These are phyloP conservation scores for Sebastes wilsoni DNA, from an alignment of 2,797 vertebrate genomes.

Conservation along the genomic window DNA sequence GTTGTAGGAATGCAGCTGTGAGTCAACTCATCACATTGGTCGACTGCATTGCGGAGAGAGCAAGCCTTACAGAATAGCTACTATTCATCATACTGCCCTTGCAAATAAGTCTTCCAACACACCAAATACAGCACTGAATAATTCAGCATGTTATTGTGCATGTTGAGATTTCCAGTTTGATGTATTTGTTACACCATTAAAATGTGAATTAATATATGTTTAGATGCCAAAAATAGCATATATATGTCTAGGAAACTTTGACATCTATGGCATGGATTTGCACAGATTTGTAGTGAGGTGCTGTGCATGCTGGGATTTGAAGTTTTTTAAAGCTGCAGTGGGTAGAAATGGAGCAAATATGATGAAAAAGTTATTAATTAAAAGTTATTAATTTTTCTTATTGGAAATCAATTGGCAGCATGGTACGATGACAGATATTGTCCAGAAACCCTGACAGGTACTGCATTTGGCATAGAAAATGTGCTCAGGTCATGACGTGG, in stretches of 20 bases:
- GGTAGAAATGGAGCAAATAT: too few relatives aligned
- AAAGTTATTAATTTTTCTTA: too few relatives aligned
- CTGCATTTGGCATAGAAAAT: too few relatives aligned
- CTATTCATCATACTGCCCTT: background rate
- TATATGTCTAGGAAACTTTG: background rate
- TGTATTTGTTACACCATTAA: background rate
- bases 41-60: slow-evolving; percentile 74
- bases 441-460: too few relatives aligned
- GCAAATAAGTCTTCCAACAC: background rate
- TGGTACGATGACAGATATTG: too few relatives aligned
- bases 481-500: too few relatives aligned
- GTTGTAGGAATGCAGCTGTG: slow-evolving; percentile 43
- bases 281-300: slow-evolving; percentile 17
- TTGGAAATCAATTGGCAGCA: too few relatives aligned
- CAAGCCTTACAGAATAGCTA: slow-evolving; percentile 31
- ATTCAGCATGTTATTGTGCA: background rate
- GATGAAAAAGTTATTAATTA: too few relatives aligned
- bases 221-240: background rate
- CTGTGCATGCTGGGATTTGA: slow-evolving; percentile 52
- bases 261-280: slow-evolving; percentile 9
- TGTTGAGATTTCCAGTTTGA: background rate
- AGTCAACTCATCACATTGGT: slow-evolving; percentile 44
- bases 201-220: background rate
- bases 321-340: slow-evolving; percentile 1
- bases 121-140: background rate